phyloP scores from a whole-genome alignment of 2,113 vertebrate species.

The Progne subis region DNA sequence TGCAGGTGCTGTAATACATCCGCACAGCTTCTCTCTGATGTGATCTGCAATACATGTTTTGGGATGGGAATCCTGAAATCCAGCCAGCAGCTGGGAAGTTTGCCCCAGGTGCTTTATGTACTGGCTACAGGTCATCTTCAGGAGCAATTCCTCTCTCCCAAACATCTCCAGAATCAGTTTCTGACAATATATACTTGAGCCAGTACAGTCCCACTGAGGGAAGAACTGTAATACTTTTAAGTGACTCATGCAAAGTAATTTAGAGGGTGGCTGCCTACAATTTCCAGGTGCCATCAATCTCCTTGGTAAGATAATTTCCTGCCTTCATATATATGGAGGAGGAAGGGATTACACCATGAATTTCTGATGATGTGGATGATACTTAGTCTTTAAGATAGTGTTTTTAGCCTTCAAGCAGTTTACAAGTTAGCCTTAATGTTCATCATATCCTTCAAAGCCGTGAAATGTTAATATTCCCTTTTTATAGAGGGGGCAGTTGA shows the following conservation, averaged over 20 bases:
- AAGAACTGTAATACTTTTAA: neutral
- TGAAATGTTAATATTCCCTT: neutral
- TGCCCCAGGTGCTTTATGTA: neutral
- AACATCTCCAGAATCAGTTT: neutral
- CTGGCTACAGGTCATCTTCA: neutral
- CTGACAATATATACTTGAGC: neutral
- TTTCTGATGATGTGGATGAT: neutral
- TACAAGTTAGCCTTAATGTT: neutral
- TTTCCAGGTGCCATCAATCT: conserved; percentile 52
- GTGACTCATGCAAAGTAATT: conserved; percentile 51
- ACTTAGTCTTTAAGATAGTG: neutral
- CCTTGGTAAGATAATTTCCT: conserved; percentile 46
- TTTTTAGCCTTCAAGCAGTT: conserved; percentile 10
- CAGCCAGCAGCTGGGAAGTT: neutral
- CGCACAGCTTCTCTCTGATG: neutral
- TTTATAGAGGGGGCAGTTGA: neutral
- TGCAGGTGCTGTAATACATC: neutral
- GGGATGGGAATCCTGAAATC: neutral
- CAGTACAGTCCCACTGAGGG: neutral
- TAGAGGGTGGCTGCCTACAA: conserved; percentile 17
- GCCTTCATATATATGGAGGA: neutral
- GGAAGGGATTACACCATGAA: conserved; percentile 2
- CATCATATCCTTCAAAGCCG: neutral
- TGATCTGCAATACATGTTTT: neutral
- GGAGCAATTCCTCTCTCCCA: neutral